Base-by-base conservation (phyloP, 2,888 invertebrate species). In the Aphodius sticticus region DNA sequence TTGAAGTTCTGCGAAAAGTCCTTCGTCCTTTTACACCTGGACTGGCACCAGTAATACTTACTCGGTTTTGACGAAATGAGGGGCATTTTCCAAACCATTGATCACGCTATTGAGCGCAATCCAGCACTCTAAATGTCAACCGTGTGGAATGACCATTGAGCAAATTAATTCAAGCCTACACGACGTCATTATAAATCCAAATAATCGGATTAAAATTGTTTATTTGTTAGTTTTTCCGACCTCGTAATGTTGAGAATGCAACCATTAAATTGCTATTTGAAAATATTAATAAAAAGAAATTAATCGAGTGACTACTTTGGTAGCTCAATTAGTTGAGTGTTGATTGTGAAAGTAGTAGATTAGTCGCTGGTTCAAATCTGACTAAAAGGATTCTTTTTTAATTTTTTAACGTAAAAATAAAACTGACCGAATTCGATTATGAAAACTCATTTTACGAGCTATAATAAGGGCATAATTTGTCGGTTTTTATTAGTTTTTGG, bases 171-270 rank as follows among this genome's bases (percentile, higher is more conserved):
- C 53, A 53, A 53, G 53, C 53, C 53, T 53, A 53, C 53, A 5
- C 53, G 53, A 2, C 53, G 6, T 53, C 3, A 53, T 53, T 53
- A 53, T 53, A 53, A 53, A 53, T 53, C 53, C 53, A 53, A 53
- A 53, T 53, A 53, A 53, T 53, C 53, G 53, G 53, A 53, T 53
- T 53, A 53, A 53, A 53, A 53, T 53, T 53, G 53, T 53, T 53
- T 53, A 53, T 53, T 53, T 53, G 53, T 53, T 53, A 53, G 53
- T 9, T 53, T 53, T 53, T 53, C 12, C 53, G 12, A 53, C 53
- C 53, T 53, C 12, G 53, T 5, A 53, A 53, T 53, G 26, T 26
- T 26, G 3, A 3, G 26, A 26, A 26, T 26, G 26, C 3, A 26
- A 26, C 26, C 26, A 26, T 26, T 26, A 53, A 2, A 5, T 53